Evolutionary conservation across 2,797 vertebrate species (phyloP), one percentile per base, ranked within the genome.

Genomic region (Lepilemur septentrionalis): DNA sequence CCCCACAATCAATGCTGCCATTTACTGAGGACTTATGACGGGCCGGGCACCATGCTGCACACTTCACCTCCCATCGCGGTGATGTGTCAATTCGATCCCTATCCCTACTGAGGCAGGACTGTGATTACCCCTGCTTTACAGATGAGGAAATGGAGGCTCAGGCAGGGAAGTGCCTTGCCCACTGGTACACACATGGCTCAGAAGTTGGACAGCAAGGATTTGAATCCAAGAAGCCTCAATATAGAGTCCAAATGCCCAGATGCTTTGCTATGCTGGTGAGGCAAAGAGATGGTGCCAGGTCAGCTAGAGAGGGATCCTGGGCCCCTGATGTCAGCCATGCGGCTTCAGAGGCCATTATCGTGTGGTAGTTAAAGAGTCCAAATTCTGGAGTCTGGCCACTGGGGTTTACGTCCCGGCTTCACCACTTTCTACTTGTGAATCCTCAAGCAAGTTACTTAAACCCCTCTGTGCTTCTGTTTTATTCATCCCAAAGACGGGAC

Each of bases 21-120:
- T 97, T 95, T 95, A 86, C 35, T 73, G 76, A 96, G 69, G 84
- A 72, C 79, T 96, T 95, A 67, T 35, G 84, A 92, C 35, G 50
- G 72, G 52, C 50, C 73, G 65, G 65, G 59, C 88, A 91, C 57
- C 23, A 7, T 92, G 93, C 72, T 92, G 52, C 90, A 76, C 35
- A 48, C 57, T 96, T 89, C 57, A 94, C 35, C 80, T 94, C 20
- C 76, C 73, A 32, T 57, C 35, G 13, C 30, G 32, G 15, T 85
- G 82, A 91, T 70, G 55, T 84, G 52, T 79, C 82, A 20, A 7
- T 38, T 28, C 90, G 55, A n/a, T 86, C 52, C 93, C 94, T 94
- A 83, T 91, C 67, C 38, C 38, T 38, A 38, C 38, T n/a, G 84
- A 89, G 52, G 30, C 20, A 95, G 73, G 65, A 92, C 67, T 76